Evolutionary conservation across 2,888 invertebrate species (phyloP).

Genomic region (Mimachlamys varia): DNA sequence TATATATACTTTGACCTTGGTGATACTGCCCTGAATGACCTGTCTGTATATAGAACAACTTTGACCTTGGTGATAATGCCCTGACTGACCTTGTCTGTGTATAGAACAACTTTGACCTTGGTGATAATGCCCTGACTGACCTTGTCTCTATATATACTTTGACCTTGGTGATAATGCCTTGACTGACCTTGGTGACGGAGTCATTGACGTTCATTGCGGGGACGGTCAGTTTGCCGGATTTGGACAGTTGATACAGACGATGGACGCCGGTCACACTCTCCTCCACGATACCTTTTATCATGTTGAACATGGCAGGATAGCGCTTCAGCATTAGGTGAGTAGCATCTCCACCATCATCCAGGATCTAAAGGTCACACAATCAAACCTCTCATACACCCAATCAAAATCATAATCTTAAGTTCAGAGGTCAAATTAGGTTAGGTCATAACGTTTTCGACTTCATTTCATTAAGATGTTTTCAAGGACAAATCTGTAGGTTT

Average conservation of each 20-base stretch:
- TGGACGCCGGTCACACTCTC: slow-evolving; percentile 99
- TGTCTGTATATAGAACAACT: too few relatives aligned
- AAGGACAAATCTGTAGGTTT: too few relatives aligned
- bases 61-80: too few relatives aligned
- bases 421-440: not conserved
- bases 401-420: not conserved
- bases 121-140: not conserved
- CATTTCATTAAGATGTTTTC: too few relatives aligned
- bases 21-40: too few relatives aligned
- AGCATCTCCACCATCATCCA: slow-evolving; percentile 98
- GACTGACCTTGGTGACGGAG: slow-evolving; percentile 91
- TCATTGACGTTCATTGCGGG: slow-evolving; percentile 99
- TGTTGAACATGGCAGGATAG: slow-evolving; percentile 94
- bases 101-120: not conserved
- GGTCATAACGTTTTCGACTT: too few relatives aligned
- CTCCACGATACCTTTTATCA: slow-evolving; percentile 96
- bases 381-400: too few relatives aligned
- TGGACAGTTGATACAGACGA: slow-evolving; percentile 96
- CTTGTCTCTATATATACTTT: too few relatives aligned
- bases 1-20: too few relatives aligned
- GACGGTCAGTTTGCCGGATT: slow-evolving; percentile 95
- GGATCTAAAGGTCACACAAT: slow-evolving; percentile 83
- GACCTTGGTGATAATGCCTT: not conserved
- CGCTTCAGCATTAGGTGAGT: slow-evolving; percentile 98
- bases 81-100: too few relatives aligned